A percentile compares a stretch with the other conserved stretches of the same genome.
phyloP scores from a whole-genome alignment of 2,888 invertebrate species.

The Apamea crenata region DNA sequence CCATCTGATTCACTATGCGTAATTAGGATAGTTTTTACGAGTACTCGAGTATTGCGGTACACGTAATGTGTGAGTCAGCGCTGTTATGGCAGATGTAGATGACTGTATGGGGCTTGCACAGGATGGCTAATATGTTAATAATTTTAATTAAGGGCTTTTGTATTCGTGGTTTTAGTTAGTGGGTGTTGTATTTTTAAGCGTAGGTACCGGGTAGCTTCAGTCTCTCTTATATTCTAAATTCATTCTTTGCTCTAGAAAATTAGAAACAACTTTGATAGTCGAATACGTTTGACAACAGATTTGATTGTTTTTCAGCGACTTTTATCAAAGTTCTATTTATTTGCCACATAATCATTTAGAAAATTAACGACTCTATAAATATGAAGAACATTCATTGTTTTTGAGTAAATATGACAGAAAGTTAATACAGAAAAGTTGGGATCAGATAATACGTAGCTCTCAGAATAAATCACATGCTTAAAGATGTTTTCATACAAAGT shows the following conservation, averaged over 20 bases:
- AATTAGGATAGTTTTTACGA: conserved; percentile 83
- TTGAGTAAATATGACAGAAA: conserved; percentile 45
- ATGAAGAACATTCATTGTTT: conserved; percentile 25
- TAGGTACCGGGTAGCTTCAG: neutral
- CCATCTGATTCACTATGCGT: conserved; percentile 79
- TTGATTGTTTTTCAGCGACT: neutral
- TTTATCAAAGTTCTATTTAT: neutral
- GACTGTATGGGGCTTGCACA: conserved; percentile 60
- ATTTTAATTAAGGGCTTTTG: conserved; percentile 58
- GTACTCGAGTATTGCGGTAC: conserved; percentile 66
- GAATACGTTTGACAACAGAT: neutral
- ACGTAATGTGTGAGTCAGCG: conserved; percentile 71
- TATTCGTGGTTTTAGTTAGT: conserved; percentile 43
- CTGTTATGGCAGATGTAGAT: conserved; percentile 63
- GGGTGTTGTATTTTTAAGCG: conserved; percentile 18
- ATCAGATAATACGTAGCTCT: conserved; percentile 44
- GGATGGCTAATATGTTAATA: conserved; percentile 59
- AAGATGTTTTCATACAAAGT: conserved; percentile 45
- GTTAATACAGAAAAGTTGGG: conserved; percentile 38
- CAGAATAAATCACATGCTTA: conserved; percentile 49
- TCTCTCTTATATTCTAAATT: neutral
- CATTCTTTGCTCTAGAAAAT: neutral
- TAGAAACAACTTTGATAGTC: neutral
- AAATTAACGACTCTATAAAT: conserved; percentile 12
- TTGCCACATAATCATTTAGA: conserved; percentile 3